Percentiles rank a stretch among this genome's conserved stretches.
phyloP scores from a whole-genome alignment of 2,888 invertebrate species.

The Cataglyphis altisquamis region DNA sequence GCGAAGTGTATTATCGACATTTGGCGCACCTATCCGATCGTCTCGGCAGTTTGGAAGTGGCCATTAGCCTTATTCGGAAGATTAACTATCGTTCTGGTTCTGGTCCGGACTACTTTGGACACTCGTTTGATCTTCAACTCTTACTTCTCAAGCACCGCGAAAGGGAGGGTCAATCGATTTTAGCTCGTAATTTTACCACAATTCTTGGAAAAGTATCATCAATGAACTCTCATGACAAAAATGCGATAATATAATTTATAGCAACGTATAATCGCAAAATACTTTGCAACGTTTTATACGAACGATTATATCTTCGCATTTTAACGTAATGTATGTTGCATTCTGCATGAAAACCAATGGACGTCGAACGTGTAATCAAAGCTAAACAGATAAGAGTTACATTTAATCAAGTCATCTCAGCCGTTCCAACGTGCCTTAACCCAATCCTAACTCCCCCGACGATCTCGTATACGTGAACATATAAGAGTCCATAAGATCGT shows the following conservation, averaged over 20 bases:
- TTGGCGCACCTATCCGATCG: slow-evolving; percentile 72
- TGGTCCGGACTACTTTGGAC: slow-evolving; percentile 57
- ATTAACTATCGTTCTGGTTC: slow-evolving; percentile 71
- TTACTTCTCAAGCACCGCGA: slow-evolving; percentile 48
- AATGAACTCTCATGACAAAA: slow-evolving; percentile 10
- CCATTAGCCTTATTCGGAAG: slow-evolving; percentile 74
- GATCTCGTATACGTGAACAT: slow-evolving; percentile 55
- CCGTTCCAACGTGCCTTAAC: slow-evolving; percentile 76
- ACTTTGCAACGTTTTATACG: neutral
- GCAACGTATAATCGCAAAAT: neutral
- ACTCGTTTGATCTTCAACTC: slow-evolving; percentile 60
- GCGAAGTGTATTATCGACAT: slow-evolving; percentile 71
- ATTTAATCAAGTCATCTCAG: slow-evolving; percentile 80
- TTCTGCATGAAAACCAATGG: slow-evolving; percentile 18
- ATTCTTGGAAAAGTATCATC: slow-evolving; percentile 37
- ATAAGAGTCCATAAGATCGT: slow-evolving; percentile 56
- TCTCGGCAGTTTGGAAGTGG: slow-evolving; percentile 69
- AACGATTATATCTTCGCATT: neutral
- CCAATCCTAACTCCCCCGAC: slow-evolving; percentile 78
- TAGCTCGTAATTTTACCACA: slow-evolving; percentile 48
- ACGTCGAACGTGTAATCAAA: slow-evolving; percentile 78
- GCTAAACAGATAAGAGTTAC: slow-evolving; percentile 82
- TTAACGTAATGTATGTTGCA: neutral
- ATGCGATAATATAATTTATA: slow-evolving; percentile 16
- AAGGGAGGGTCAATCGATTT: slow-evolving; percentile 58